Conservation (phyloP, 2,797 vertebrate species). For the Microctenopoma stevenorrisi region DNA sequence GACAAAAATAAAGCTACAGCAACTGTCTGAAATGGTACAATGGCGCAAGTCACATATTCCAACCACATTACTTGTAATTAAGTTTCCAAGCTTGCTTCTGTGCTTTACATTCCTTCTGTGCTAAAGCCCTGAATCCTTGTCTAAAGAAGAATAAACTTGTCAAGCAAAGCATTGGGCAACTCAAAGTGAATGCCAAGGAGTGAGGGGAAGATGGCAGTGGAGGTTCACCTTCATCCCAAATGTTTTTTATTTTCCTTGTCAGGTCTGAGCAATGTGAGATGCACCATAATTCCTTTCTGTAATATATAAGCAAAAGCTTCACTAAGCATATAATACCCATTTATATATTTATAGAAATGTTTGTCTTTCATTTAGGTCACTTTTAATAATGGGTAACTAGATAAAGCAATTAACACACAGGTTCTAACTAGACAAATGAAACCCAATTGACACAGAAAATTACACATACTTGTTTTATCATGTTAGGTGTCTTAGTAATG, state of each 20-base stretch:
- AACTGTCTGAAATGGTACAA: slow-evolving; percentile 24
- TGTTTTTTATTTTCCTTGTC: slow-evolving; percentile 22
- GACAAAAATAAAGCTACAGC: background rate
- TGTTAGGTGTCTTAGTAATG: too few relatives aligned
- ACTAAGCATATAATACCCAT: slow-evolving; percentile 1
- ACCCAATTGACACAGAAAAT: too few relatives aligned
- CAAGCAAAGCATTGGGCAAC: slow-evolving; percentile 28
- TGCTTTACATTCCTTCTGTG: slow-evolving; percentile 43
- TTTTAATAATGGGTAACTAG: background rate
- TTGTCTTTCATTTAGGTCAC: slow-evolving; percentile 8
- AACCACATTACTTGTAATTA: slow-evolving; percentile 30
- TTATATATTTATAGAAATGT: slow-evolving; percentile 4
- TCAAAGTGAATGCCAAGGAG: slow-evolving; percentile 32
- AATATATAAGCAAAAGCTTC: slow-evolving; percentile 10
- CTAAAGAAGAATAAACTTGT: slow-evolving; percentile 61
- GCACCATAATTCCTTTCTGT: background rate
- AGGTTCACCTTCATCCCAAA: slow-evolving; percentile 23
- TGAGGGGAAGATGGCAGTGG: slow-evolving; percentile 11
- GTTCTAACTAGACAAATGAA: too few relatives aligned
- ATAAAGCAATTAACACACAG: too few relatives aligned
- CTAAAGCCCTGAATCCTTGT: slow-evolving; percentile 51
- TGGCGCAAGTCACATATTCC: slow-evolving; percentile 12
- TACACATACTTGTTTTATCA: too few relatives aligned
- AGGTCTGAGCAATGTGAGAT: slow-evolving; percentile 6
- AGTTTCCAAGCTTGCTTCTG: slow-evolving; percentile 27